Evolutionary conservation across 1,140 invertebrate species (phyloP), one percentile per base, ranked within the genome.

Genomic region (Heterodera schachtii): DNA sequence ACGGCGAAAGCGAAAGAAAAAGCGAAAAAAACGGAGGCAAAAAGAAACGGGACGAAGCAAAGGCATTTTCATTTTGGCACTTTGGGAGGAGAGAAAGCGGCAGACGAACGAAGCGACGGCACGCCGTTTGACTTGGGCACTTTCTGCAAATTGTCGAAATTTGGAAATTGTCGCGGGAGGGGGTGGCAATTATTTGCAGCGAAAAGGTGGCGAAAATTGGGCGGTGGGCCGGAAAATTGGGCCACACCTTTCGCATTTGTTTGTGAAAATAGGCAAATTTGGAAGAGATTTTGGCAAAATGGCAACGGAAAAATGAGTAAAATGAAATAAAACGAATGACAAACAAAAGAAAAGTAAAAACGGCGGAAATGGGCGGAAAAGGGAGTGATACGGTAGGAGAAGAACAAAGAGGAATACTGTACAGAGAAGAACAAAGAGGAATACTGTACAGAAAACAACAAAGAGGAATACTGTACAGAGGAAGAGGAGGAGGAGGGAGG

Each of bases 121-220:
- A 6, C 31, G 49, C 11, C 49, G 49, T 52, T 11, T 52, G 6
- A 11, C n/a, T 31, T n/a, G 69, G 44, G 69, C 31, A 19, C 21
- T 46, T 46, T 71, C 3, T 31, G 69, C 3, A 3, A 43, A 43
- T 70, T 70, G 6, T 19, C 57, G 57, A 71, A 11, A 16, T n/a
- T 4, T 1, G n/a, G 16, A 19, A 60, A 60, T 60, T 9, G 57
- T 19, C 16, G 57, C 8, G 13, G 19, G 13, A 60, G 69, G 69
- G 69, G 44, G 44, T 2, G 19, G 21, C 69, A 71, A 71, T 71
- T 71, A 71, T 71, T 71, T 71, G n/a, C 44, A 46, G 21, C 69
- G 13, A 46, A 71, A 71, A 71, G 31, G 31, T 46, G 69, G 21
- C 69, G 69, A 31, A 71, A 71, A 71, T 71, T n/a, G n/a, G 69